Conservation (phyloP, 2,888 invertebrate species). For the Callimorpha dominula region DNA sequence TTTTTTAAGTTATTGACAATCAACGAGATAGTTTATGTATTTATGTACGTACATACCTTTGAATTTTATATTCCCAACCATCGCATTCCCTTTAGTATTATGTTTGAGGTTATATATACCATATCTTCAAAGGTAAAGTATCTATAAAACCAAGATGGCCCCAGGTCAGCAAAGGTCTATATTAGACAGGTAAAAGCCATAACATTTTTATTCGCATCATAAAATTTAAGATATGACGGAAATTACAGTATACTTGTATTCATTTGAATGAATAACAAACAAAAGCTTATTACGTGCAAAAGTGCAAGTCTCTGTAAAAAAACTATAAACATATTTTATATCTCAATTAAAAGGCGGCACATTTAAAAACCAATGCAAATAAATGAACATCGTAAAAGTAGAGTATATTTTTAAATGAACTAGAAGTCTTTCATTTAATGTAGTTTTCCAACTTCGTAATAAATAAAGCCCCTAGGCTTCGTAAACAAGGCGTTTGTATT, state of each 20-base stretch:
- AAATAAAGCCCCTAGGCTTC: slow-evolving; percentile 16
- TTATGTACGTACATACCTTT: too few species aligned
- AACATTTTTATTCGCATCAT: background rate
- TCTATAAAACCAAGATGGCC: background rate
- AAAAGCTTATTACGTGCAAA: slow-evolving; percentile 15
- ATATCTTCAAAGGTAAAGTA: background rate
- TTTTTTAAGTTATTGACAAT: too few species aligned
- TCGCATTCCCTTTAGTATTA: background rate
- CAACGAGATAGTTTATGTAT: too few species aligned
- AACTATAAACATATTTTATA: slow-evolving; percentile 34
- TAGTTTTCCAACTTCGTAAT: slow-evolving; percentile 28
- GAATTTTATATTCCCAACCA: too few species aligned
- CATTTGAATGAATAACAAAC: background rate
- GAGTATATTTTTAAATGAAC: slow-evolving; percentile 48
- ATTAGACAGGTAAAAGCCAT: background rate
- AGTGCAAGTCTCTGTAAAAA: slow-evolving; percentile 19
- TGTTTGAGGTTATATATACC: background rate
- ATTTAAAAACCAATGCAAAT: slow-evolving; percentile 53
- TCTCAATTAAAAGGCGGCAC: slow-evolving; percentile 47
- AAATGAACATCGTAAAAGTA: slow-evolving; percentile 52
- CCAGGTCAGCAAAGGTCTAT: background rate
- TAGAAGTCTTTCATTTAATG: slow-evolving; percentile 43
- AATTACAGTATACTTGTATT: background rate
- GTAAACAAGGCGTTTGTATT: background rate
- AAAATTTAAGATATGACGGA: background rate